A percentile compares a stretch with the other conserved stretches of the same genome.
Conservation (phyloP, 2,888 invertebrate species). For the Drosophila recens region DNA sequence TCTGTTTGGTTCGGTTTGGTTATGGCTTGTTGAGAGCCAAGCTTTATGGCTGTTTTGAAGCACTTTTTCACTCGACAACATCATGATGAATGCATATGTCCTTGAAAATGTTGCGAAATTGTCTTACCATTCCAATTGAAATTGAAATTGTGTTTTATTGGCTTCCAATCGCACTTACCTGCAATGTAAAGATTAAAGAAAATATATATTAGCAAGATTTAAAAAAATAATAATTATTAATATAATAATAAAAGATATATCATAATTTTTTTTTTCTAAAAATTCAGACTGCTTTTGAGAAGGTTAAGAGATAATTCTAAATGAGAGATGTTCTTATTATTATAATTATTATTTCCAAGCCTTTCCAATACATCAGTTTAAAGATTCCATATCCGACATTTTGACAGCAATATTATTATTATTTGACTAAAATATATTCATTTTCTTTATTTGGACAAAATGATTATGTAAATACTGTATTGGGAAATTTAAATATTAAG, state of each 20-base stretch:
- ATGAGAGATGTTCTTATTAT: no score
- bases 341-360: no score
- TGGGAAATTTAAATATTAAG: no score
- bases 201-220: not conserved
- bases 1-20: constrained; percentile 14
- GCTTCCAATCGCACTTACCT: constrained; percentile 55
- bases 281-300: no score
- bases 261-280: not conserved
- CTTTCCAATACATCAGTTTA: no score
- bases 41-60: constrained; percentile 24
- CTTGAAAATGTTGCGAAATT: constrained; percentile 51
- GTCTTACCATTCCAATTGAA: constrained; percentile 28
- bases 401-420: no score
- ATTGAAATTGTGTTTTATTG: not conserved
- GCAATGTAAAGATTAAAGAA: constrained; percentile 31
- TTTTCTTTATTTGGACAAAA: no score
- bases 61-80: constrained; percentile 25
- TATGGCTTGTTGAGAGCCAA: constrained; percentile 22
- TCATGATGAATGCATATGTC: constrained; percentile 57
- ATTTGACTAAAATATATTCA: no score
- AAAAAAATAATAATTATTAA: not conserved
- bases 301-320: no score
- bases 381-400: no score
- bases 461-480: no score
- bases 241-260: not conserved